phyloP scores from a whole-genome alignment of 2,888 invertebrate species.

The Onchidella celtica region DNA sequence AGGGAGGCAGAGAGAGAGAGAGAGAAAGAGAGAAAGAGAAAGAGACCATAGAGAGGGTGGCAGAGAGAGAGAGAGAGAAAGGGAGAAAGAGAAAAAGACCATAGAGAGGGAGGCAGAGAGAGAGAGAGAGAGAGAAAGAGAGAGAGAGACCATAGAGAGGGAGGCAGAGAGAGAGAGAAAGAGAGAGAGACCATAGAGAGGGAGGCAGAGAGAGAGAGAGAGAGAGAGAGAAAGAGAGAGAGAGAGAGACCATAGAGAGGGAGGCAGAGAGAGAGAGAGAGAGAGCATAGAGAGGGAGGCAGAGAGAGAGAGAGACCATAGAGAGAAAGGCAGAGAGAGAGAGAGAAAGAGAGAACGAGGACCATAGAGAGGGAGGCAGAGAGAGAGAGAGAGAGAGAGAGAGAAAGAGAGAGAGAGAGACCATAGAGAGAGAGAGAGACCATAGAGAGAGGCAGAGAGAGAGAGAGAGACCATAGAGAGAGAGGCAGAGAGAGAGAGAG shows the following conservation, averaged over 20 bases:
- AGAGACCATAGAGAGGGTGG: no score
- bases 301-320: not conserved
- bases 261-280: not conserved
- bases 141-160: no score
- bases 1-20: no score
- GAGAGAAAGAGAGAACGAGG: constrained; percentile 4
- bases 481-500: not conserved
- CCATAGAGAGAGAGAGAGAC: not conserved
- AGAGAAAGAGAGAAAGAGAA: no score
- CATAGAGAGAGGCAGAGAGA: not conserved
- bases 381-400: constrained; percentile 13
- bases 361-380: not conserved
- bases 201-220: not conserved
- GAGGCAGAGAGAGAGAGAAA: no score
- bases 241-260: not conserved
- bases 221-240: not conserved
- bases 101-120: no score
- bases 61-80: no score
- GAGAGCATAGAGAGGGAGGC: no score
- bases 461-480: not conserved
- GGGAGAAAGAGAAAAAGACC: no score
- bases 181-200: no score
- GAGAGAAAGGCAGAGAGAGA: constrained; percentile 2
- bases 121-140: no score
- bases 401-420: not conserved